Evolutionary conservation across 2,113 vertebrate species (phyloP).

Genomic region (Notarius lentiginosus): DNA sequence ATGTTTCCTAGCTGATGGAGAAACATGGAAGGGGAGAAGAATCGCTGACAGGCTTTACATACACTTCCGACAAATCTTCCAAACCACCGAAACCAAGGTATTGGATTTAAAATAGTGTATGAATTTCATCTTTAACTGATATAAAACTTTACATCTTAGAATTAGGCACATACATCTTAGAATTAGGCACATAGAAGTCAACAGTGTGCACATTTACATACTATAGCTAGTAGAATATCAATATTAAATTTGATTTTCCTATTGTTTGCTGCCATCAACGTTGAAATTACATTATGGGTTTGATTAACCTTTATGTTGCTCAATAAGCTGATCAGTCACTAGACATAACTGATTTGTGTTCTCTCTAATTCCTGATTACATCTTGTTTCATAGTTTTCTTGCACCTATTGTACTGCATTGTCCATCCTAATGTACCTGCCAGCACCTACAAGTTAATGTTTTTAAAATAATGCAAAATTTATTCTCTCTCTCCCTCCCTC

Average conservation of each 20-base stretch:
- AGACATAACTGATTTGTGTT: not conserved
- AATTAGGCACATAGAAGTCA: not conserved
- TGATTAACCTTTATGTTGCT: not conserved
- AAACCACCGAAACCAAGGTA: not conserved
- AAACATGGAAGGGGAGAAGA: not conserved
- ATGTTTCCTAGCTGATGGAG: not conserved
- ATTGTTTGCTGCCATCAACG: not conserved
- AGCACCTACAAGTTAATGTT: not conserved
- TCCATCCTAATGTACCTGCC: not conserved
- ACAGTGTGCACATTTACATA: not conserved
- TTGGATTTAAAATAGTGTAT: not conserved
- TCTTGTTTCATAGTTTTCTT: not conserved
- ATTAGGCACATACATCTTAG: not conserved
- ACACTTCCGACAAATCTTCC: not conserved
- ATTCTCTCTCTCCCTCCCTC: not conserved
- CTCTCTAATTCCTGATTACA: not conserved
- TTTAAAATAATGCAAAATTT: constrained; percentile 13
- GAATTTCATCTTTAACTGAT: not conserved
- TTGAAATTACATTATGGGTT: not conserved
- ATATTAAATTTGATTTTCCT: not conserved
- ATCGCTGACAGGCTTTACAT: too few species aligned
- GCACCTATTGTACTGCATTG: not conserved
- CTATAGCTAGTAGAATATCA: not conserved
- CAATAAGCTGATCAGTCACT: not conserved
- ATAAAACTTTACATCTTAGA: not conserved